A percentile compares a stretch with the other conserved stretches of the same genome.
These are phyloP conservation scores for fruit fly (Drosophila melanogaster) DNA, from an alignment of 1,140 invertebrate species.

Conservation along the genomic window Release_6_plus_ISO1_MT NT_033779.5:9534001-9534500, in stretches of 20 bases:
- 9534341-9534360: constrained; percentile 43
- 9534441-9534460: constrained; percentile 46
- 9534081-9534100: constrained; percentile 61
- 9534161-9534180: constrained; percentile 47
- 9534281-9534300: background rate
- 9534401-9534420: constrained; percentile 44
- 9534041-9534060: constrained; percentile 36
- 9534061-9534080: constrained; percentile 59
- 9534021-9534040: constrained; percentile 60
- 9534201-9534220: constrained; percentile 54
- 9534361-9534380: background rate
- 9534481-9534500: constrained; percentile 55
- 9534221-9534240: constrained; percentile 56
- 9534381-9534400: background rate
- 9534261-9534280: constrained; percentile 17
- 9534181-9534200: constrained; percentile 24
- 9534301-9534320: background rate
- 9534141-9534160: constrained; percentile 61
- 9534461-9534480: constrained; percentile 52
- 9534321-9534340: constrained; percentile 22
- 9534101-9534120: constrained; percentile 61
- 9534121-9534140: constrained; percentile 3
- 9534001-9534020: constrained; percentile 15
- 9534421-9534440: constrained; percentile 38
- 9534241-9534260: constrained; percentile 20